Base-by-base conservation (phyloP, 2,113 vertebrate species). In the Phalacrocorax brasilianus region DNA sequence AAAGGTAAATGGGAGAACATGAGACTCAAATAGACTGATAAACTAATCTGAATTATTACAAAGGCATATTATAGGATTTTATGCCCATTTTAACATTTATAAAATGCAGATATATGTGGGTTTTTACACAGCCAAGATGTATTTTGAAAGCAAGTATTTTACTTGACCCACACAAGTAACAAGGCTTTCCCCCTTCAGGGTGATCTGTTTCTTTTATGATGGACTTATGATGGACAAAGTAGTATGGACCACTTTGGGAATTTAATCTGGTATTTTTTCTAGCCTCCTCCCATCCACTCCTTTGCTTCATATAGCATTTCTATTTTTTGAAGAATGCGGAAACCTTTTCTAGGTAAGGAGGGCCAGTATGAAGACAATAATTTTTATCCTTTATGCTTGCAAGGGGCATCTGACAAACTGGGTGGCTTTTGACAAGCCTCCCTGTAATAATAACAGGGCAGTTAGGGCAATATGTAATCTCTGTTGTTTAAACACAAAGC, bases 381-480 rank as follows among this genome's bases (percentile, higher is more conserved):
- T 35, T 89, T 72, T 61, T 32, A 72, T 16, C 45, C 42, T 53
- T 71, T 58, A 13, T 22, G 12, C 24, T 66, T 86, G 13, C 47
- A 58, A 55, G 5, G 17, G 16, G 6, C 42, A 30, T 24, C 33
- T 61, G 66, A 32, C 30, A 71, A 61, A n/a, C 1, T 1, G 11
- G 5, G 24, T 28, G 17, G n/a, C 26, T 81, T 71, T 85, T 50
- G 28, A 63, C 21, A 33, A 63, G n/a, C 14, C n/a, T 74, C n/a
- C 26, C 27, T 24, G 6, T 14, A 53, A 61, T 4, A 52, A 5
- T 8, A 42, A 50, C 6, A 11, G 38, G 20, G 47, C 12, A 28
- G 40, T 67, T 20, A 16, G 22, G 27, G 44, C 22, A 76, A 18
- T 0, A 0, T 3, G 1, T 26, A 16, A 16, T 8, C 27, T 75